Percentiles rank a stretch among this genome's conserved stretches.
Evolutionary conservation across 2,113 vertebrate species (phyloP).

Genomic region (Dicrurus megarhynchus): DNA sequence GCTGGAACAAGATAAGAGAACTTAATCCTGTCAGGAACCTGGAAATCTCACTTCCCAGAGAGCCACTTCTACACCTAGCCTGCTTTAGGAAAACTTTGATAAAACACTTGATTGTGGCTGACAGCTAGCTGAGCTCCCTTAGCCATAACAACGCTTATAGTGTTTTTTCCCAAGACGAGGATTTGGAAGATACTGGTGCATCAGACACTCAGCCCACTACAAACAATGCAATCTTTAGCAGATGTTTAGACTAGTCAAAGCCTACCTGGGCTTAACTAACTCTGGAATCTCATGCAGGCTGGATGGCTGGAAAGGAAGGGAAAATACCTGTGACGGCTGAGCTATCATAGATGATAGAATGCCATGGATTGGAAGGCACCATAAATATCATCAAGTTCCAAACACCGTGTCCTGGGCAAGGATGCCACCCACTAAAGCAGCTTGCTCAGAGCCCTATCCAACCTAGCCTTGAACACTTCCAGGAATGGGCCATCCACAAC

Average conservation of each 20-base stretch:
- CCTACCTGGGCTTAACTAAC: background rate
- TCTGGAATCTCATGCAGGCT: background rate
- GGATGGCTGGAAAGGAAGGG: background rate
- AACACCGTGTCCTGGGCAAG: background rate
- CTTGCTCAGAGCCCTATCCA: background rate
- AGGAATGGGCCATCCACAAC: background rate
- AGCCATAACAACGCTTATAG: background rate
- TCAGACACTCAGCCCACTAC: background rate
- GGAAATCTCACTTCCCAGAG: background rate
- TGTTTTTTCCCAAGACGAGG: background rate
- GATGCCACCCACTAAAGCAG: background rate
- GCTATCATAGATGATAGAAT: background rate
- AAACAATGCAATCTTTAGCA: background rate
- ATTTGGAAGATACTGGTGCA: background rate
- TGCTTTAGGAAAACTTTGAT: background rate
- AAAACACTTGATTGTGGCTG: background rate
- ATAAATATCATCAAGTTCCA: background rate
- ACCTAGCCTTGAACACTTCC: background rate
- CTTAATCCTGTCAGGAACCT: background rate
- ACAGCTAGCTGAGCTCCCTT: background rate
- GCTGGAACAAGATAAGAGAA: background rate
- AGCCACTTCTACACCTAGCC: background rate
- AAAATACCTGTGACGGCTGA: background rate
- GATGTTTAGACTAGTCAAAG: background rate
- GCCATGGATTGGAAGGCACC: background rate